Evolutionary conservation across 2,113 vertebrate species (phyloP).

Genomic region (Eublepharis macularius): DNA sequence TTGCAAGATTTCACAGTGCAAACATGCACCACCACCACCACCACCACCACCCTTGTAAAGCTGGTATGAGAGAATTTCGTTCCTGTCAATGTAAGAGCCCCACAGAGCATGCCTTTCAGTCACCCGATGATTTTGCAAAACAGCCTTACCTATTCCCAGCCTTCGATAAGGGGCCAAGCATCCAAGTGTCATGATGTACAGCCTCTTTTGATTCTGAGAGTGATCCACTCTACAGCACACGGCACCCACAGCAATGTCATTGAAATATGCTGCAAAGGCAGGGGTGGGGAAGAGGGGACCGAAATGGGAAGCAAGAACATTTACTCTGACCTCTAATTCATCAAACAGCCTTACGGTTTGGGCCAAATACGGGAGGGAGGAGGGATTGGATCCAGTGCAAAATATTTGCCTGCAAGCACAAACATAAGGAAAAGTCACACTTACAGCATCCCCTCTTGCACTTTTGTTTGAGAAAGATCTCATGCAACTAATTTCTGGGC

Average conservation of each 20-base stretch:
- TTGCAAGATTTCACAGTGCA: not conserved
- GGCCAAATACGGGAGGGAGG: not conserved
- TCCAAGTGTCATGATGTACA: slow-evolving; percentile 99
- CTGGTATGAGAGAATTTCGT: too few species aligned
- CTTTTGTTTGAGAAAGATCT: too few species aligned
- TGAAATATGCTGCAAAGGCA: slow-evolving; percentile 91
- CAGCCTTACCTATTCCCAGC: slow-evolving; percentile 93
- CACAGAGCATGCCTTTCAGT: not conserved
- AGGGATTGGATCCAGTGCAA: too few species aligned
- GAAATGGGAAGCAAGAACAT: not conserved
- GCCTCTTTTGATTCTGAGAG: slow-evolving; percentile 98
- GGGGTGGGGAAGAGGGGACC: not conserved
- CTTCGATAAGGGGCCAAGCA: slow-evolving; percentile 98
- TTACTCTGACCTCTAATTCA: not conserved
- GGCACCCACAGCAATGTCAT: slow-evolving; percentile 98
- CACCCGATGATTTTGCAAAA: not conserved
- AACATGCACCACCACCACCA: too few species aligned
- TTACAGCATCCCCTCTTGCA: too few species aligned
- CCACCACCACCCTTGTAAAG: too few species aligned
- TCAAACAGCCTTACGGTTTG: not conserved
- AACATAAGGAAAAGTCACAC: too few species aligned
- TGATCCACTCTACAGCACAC: slow-evolving; percentile 99
- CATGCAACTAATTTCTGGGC: too few species aligned
- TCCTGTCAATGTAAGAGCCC: not conserved
- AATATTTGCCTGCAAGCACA: too few species aligned